These are phyloP conservation scores for Spinus pinus DNA, from an alignment of 2,797 vertebrate species.

Conservation along the genomic window DNA sequence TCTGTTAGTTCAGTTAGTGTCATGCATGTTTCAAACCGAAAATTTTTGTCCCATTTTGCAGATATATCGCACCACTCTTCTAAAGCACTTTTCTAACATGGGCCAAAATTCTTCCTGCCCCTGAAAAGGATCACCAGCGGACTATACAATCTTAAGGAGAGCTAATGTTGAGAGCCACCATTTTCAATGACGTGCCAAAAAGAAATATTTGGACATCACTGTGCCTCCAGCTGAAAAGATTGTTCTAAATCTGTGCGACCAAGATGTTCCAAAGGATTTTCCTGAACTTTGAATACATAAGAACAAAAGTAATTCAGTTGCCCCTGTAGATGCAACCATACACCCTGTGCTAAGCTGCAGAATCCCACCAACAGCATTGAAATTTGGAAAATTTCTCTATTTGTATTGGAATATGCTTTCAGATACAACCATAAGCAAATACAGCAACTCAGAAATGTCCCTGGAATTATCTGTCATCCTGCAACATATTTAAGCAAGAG, in stretches of 20 bases:
- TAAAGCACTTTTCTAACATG: not conserved
- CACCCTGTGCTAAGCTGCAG: rapidly evolving
- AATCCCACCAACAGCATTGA: not conserved
- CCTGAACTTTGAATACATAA: not conserved
- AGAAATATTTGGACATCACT: not conserved
- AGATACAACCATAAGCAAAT: not conserved
- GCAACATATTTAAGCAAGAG: not conserved
- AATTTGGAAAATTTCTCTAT: not conserved
- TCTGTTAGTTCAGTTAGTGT: not conserved
- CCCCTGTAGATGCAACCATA: not conserved
- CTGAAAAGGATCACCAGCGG: not conserved
- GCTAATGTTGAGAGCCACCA: not conserved
- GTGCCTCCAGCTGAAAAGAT: not conserved
- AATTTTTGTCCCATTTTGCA: not conserved
- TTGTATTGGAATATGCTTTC: not conserved
- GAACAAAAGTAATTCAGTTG: not conserved
- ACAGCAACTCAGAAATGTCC: not conserved
- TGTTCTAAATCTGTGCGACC: not conserved
- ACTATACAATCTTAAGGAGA: not conserved
- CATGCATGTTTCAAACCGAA: not conserved
- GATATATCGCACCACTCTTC: not conserved
- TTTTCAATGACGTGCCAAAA: not conserved
- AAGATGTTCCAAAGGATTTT: not conserved
- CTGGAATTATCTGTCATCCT: not conserved
- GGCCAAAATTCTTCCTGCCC: not conserved